phyloP scores from a whole-genome alignment of 2,888 invertebrate species.

The Caenorhabditis doughertyi region DNA sequence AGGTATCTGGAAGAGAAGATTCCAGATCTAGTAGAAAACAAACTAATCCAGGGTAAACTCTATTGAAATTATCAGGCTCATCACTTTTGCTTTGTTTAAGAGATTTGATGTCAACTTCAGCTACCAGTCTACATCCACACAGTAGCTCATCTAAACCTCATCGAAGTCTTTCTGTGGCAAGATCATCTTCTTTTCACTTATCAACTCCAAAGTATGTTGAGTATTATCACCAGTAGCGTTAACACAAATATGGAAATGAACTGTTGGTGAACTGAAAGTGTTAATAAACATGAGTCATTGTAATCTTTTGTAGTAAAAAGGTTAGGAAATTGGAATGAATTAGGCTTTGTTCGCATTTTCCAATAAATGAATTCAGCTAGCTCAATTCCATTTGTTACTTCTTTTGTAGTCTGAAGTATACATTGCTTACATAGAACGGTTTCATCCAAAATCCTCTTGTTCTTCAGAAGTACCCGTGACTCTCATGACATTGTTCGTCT shows the following conservation, averaged over 20 bases:
- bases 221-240: too few species aligned
- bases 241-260: too few species aligned
- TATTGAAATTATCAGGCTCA: too few species aligned
- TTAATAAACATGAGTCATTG: neutral
- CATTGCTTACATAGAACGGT: neutral
- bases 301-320: neutral
- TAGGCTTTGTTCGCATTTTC: too few species aligned
- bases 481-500: conserved; percentile 71
- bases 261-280: neutral
- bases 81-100: too few species aligned
- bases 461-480: conserved; percentile 61
- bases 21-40: conserved; percentile 17
- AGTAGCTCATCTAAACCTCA: conserved; percentile 32
- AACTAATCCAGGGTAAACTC: conserved; percentile 14
- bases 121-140: conserved; percentile 46
- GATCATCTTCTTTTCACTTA: conserved; percentile 57
- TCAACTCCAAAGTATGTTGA: conserved; percentile 56
- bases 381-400: too few species aligned
- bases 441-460: neutral
- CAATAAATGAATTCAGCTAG: too few species aligned
- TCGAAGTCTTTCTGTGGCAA: conserved; percentile 45
- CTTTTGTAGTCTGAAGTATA: too few species aligned
- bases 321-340: too few species aligned
- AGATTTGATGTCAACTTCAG: conserved; percentile 53
- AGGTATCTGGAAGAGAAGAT: conserved; percentile 46